phyloP scores from a whole-genome alignment of 2,113 vertebrate species.

The Paracyprichromis sp. region DNA sequence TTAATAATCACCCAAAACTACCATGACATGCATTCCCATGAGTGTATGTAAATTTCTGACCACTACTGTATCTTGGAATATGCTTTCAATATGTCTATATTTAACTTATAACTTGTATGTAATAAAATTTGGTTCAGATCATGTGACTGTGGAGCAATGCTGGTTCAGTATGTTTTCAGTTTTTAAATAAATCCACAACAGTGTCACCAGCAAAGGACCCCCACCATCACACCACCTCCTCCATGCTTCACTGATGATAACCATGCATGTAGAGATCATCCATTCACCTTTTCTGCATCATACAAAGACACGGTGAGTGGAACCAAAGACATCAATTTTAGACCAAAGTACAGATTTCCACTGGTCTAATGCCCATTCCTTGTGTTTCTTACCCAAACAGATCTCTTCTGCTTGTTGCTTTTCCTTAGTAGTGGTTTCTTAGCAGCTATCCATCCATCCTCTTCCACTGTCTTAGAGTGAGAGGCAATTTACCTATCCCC shows the following conservation, averaged over 20 bases:
- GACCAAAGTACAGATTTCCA: neutral
- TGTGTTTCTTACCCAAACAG: neutral
- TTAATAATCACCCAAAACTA: neutral
- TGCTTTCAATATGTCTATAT: neutral
- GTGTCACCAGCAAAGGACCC: neutral
- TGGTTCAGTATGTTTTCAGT: fast-evolving
- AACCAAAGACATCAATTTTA: neutral
- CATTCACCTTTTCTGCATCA: fast-evolving
- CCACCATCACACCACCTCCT: neutral
- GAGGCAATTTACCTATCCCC: neutral
- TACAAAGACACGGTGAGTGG: neutral
- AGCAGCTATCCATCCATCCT: neutral
- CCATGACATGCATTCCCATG: neutral
- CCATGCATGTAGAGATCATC: neutral
- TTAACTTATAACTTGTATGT: neutral
- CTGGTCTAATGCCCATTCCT: neutral
- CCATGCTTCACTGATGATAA: neutral
- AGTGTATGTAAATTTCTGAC: neutral
- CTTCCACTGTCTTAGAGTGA: neutral
- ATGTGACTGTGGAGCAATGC: neutral
- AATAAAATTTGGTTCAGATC: neutral
- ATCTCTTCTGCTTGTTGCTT: neutral
- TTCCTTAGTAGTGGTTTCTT: neutral
- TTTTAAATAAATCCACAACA: neutral
- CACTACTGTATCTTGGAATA: neutral